Evolutionary conservation across 2,113 vertebrate genomes (phyloP).

Genomic region (Myotis brandtii): DNA sequence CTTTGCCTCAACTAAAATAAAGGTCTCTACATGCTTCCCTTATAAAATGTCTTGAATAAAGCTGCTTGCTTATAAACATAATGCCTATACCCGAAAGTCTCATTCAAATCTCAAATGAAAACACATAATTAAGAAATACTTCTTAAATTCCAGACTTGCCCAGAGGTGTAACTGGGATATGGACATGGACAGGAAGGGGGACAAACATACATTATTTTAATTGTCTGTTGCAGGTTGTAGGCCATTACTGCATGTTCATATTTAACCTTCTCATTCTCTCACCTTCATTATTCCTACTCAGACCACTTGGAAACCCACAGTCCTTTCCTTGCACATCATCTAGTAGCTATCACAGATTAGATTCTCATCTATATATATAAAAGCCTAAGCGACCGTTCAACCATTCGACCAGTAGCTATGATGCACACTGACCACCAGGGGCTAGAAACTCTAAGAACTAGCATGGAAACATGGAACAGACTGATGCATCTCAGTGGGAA

Average conservation of each 20-base stretch:
- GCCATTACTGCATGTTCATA: neutral
- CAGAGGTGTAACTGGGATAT: neutral
- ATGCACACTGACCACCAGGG: no score
- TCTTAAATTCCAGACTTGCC: slow-evolving; percentile 22
- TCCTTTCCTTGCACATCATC: neutral
- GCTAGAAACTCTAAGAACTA: no score
- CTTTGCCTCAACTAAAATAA: slow-evolving; percentile 27
- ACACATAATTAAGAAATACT: neutral
- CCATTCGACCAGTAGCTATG: no score
- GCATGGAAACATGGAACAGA: no score
- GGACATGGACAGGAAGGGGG: neutral
- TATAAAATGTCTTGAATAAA: slow-evolving; percentile 1
- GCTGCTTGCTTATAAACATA: neutral
- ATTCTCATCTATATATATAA: neutral
- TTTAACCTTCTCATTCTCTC: neutral
- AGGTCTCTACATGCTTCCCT: neutral
- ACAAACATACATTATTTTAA: slow-evolving; percentile 13
- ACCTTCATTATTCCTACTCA: slow-evolving; percentile 50
- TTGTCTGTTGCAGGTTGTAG: neutral
- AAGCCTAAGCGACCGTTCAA: no score
- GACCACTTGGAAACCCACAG: neutral
- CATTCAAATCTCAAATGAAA: slow-evolving; percentile 39
- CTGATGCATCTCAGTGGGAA: no score
- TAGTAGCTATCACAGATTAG: neutral
- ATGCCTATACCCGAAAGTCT: neutral